Evolutionary conservation across 2,797 vertebrate genomes (phyloP), one percentile per base, ranked within the genome.

Genomic region (Margarornis squamiger): DNA sequence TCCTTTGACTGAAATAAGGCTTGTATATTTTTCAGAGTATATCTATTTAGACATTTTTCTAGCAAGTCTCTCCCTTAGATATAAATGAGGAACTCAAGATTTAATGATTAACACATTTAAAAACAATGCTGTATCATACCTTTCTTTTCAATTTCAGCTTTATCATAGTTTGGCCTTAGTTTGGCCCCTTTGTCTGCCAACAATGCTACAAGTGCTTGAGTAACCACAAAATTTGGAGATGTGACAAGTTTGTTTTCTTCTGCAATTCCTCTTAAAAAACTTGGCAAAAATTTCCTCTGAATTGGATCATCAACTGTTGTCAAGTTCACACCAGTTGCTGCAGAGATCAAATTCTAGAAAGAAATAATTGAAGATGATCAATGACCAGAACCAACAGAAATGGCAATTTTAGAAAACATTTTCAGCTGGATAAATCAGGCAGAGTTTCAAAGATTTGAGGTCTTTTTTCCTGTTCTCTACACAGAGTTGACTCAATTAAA

Each of bases 181-280:
- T 99, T 98, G 90, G 99, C 99, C 45, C 99, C 99, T 96, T 99
- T 99, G 88, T 99, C 99, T 2, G 99, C 99, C 88, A 99, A 96
- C 65, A 99, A 97, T 11, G 99, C 99, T 85, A 99, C 99, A 84
- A 99, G 98, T 3, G 99, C 99, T 97, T 99, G 99, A 15, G 99
- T 99, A 86, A 99, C 99, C 63, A 99, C 99, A 84, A 99, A 99
- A 97, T 99, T 99, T 0, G 99, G 99, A 3, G 99, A 99, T 1
- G 99, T 99, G 62, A 99, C 98, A 52, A 99, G 98, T 90, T 99
- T 99, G 97, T 99, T 99, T 96, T 99, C 99, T 97, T 99, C 99
- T 0, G 99, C 99, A 77, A 99, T 99, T 30, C 99, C 98, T 18
- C 99, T 98, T 87, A 99, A 98, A 95, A 99, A 99, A 96, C 99